These are phyloP conservation scores for Brachionus koreanus DNA, from an alignment of 1,140 invertebrate species.

Conservation along the genomic window DNA sequence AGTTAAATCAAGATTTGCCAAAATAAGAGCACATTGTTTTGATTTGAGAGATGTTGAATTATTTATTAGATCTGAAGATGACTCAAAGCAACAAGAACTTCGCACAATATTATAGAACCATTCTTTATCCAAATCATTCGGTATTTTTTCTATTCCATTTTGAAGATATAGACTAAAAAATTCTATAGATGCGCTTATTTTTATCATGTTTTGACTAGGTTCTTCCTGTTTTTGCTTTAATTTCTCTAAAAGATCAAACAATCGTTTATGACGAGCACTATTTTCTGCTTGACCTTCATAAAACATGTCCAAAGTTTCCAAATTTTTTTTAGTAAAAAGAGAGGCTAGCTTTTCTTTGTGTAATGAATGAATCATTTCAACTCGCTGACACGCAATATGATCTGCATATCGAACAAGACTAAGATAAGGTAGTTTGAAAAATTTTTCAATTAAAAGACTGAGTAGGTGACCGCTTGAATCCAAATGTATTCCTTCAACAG, in stretches of 20 bases:
- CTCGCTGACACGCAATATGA: conserved; percentile 64
- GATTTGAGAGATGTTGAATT: conserved; percentile 7
- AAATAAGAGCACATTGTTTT: conserved; percentile 37
- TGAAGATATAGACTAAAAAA: conserved; percentile 29
- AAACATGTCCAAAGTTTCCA: neutral
- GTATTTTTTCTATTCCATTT: neutral
- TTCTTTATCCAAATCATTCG: conserved; percentile 27
- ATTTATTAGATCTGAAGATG: conserved; percentile 35
- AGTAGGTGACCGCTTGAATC: conserved; percentile 67
- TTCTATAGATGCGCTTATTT: conserved; percentile 12
- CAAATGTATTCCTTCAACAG: conserved; percentile 67
- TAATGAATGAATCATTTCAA: conserved; percentile 66
- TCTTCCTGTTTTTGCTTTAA: neutral
- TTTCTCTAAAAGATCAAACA: neutral
- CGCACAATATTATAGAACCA: conserved; percentile 41
- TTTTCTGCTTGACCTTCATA: neutral
- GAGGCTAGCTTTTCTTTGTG: conserved; percentile 48
- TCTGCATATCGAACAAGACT: conserved; percentile 64
- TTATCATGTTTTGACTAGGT: neutral
- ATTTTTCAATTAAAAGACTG: conserved; percentile 62
- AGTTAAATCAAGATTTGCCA: neutral
- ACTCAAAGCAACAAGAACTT: conserved; percentile 41
- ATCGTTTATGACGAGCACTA: neutral
- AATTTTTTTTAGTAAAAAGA: conserved; percentile 15
- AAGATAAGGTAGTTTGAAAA: conserved; percentile 64